Conservation (phyloP, 2,888 invertebrate species). For the Ornithoptera priamus region DNA sequence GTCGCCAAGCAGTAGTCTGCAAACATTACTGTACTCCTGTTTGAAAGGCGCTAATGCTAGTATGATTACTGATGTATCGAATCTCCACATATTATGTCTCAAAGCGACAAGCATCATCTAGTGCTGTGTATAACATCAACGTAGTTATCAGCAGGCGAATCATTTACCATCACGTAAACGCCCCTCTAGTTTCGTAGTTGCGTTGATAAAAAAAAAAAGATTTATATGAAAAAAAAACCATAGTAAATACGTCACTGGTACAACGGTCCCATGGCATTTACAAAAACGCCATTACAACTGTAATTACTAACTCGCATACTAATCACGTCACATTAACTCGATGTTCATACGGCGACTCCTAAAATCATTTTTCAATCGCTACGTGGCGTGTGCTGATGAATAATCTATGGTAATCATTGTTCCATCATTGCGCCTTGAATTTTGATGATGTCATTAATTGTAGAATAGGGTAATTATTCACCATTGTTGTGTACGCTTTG, state of each 20-base stretch:
- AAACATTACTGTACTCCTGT: no score
- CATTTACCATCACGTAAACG: no score
- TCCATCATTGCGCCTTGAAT: constrained; percentile 2
- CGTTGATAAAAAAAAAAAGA: no score
- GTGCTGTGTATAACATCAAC: no score
- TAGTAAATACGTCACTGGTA: background rate
- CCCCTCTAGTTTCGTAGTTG: no score
- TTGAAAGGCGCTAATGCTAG: no score
- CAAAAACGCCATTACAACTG: constrained; percentile 33
- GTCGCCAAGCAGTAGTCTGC: no score
- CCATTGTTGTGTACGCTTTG: background rate
- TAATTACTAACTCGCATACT: constrained; percentile 40
- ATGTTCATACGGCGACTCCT: constrained; percentile 35
- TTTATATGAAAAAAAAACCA: no score
- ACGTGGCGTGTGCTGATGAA: constrained; percentile 6
- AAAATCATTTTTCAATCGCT: constrained; percentile 21
- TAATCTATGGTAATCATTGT: constrained; percentile 6
- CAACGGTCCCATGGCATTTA: constrained; percentile 10
- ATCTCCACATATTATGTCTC: no score
- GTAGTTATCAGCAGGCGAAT: no score
- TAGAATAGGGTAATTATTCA: background rate
- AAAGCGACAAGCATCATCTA: no score
- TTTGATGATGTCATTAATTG: constrained; percentile 10
- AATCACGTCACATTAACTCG: constrained; percentile 54
- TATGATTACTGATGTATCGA: no score